These are phyloP conservation scores for Chrysotoxum bicinctum DNA, from an alignment of 2,888 invertebrate species.

Conservation along the genomic window DNA sequence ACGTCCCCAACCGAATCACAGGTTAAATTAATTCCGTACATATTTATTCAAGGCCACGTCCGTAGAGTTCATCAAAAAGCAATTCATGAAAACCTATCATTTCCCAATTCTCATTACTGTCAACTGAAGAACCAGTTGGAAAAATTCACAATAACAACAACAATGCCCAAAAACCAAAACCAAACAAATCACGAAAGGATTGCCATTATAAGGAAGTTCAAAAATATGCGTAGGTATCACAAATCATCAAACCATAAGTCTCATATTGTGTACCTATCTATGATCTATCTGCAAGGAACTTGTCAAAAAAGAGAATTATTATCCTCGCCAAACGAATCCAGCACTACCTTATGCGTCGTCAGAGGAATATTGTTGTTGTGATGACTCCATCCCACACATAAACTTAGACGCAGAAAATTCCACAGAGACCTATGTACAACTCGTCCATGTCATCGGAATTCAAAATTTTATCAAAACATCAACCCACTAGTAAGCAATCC, in stretches of 20 bases:
- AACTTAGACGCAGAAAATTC: slow-evolving; percentile 65
- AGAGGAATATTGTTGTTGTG: slow-evolving; percentile 10
- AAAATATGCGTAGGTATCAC: slow-evolving; percentile 66
- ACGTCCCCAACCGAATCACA: slow-evolving; percentile 44
- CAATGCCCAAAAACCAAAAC: background rate
- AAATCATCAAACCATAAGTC: slow-evolving; percentile 41
- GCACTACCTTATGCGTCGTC: slow-evolving; percentile 38
- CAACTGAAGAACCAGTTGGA: slow-evolving; percentile 23
- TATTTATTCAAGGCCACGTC: slow-evolving; percentile 28
- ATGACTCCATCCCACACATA: background rate
- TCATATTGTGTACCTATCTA: background rate
- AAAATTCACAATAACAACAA: slow-evolving; percentile 9
- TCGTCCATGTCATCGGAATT: slow-evolving; percentile 44
- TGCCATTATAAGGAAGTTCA: slow-evolving; percentile 24
- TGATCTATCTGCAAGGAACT: background rate
- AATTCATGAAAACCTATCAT: slow-evolving; percentile 66
- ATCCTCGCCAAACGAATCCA: slow-evolving; percentile 35
- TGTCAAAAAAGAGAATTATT: slow-evolving; percentile 32
- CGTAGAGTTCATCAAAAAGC: slow-evolving; percentile 73
- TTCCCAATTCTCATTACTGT: slow-evolving; percentile 74
- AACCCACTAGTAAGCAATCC: background rate
- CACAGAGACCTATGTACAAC: slow-evolving; percentile 47
- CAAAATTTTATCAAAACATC: slow-evolving; percentile 27
- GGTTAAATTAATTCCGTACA: slow-evolving; percentile 47
- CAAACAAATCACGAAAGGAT: slow-evolving; percentile 5